These are phyloP conservation scores for Virgularia gustaviana DNA, from an alignment of 92 coral and sea anemone species.

Conservation along the genomic window DNA sequence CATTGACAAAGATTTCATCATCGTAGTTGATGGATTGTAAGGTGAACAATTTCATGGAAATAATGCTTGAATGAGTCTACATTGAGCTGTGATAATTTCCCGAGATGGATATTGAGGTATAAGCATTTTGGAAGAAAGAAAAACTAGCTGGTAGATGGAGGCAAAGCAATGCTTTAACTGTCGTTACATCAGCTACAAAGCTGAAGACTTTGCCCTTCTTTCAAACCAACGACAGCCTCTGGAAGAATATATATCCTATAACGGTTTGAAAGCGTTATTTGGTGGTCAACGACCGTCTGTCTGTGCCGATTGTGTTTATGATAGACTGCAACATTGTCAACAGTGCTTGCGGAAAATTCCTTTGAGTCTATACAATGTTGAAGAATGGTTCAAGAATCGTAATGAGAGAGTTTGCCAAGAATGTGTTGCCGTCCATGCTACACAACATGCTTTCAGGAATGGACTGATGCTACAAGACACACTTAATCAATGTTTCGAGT, in stretches of 20 bases:
- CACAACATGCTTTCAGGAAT: slow-evolving; percentile 64
- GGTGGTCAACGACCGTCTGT: slow-evolving; percentile 48
- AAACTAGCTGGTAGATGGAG: slow-evolving; percentile 51
- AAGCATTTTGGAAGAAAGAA: not conserved
- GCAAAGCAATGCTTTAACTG: slow-evolving; percentile 89
- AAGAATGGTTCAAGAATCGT: slow-evolving; percentile 83
- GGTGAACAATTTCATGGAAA: no score
- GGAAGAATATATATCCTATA: slow-evolving; percentile 40
- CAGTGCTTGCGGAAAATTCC: slow-evolving; percentile 73
- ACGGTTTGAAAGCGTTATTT: slow-evolving; percentile 33
- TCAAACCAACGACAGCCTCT: slow-evolving; percentile 39
- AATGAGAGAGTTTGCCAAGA: slow-evolving; percentile 78
- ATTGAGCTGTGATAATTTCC: no score
- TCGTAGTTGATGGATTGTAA: no score
- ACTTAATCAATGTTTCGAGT: slow-evolving; percentile 84
- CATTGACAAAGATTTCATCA: no score
- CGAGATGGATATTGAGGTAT: no score
- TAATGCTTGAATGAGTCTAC: no score
- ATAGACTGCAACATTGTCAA: slow-evolving; percentile 80
- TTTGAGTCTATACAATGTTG: slow-evolving; percentile 84
- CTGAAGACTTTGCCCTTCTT: slow-evolving; percentile 61
- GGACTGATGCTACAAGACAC: slow-evolving; percentile 66
- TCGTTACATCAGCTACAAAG: slow-evolving; percentile 67
- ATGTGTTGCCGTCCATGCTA: slow-evolving; percentile 74
- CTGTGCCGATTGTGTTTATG: slow-evolving; percentile 92